These are phyloP conservation scores for Tamandua tetradactyla DNA, from an alignment of 2,797 vertebrate species.

Conservation along the genomic window DNA sequence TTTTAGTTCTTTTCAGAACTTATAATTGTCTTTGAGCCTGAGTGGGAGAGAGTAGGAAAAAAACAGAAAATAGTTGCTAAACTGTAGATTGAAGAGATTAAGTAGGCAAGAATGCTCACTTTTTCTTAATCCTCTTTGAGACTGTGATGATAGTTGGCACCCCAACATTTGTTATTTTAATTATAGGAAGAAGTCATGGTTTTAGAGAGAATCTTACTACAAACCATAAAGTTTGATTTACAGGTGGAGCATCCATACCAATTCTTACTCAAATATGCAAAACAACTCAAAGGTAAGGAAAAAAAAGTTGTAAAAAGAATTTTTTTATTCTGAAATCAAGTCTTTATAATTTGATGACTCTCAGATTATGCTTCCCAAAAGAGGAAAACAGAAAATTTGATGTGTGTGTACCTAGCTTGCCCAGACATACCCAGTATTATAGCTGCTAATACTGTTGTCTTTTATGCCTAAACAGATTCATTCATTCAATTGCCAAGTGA, in stretches of 20 bases:
- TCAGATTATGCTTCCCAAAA: not conserved
- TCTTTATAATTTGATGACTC: not conserved
- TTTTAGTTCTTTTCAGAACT: conserved; percentile 17
- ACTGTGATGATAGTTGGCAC: not conserved
- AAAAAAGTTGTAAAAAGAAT: not conserved
- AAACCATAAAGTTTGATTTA: conserved; percentile 98
- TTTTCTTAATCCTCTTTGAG: not conserved
- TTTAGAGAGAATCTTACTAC: conserved; percentile 95
- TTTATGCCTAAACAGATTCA: conserved; percentile 17
- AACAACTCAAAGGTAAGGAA: conserved; percentile 96
- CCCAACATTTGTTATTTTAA: not conserved
- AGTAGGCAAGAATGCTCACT: not conserved
- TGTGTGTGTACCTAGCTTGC: not conserved
- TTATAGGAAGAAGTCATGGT: conserved; percentile 98
- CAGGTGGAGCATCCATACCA: conserved; percentile 99
- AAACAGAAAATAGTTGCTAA: not conserved
- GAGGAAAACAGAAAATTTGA: not conserved
- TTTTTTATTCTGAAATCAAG: not conserved
- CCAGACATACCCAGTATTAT: not conserved
- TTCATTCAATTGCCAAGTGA: conserved; percentile 50
- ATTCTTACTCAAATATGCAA: conserved; percentile 96
- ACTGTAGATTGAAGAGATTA: not conserved
- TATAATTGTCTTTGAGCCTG: not conserved
- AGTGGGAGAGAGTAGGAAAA: not conserved
- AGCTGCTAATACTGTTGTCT: not conserved